Conservation (phyloP, 1,140 invertebrate species). For the Bacillus rossius region DNA sequence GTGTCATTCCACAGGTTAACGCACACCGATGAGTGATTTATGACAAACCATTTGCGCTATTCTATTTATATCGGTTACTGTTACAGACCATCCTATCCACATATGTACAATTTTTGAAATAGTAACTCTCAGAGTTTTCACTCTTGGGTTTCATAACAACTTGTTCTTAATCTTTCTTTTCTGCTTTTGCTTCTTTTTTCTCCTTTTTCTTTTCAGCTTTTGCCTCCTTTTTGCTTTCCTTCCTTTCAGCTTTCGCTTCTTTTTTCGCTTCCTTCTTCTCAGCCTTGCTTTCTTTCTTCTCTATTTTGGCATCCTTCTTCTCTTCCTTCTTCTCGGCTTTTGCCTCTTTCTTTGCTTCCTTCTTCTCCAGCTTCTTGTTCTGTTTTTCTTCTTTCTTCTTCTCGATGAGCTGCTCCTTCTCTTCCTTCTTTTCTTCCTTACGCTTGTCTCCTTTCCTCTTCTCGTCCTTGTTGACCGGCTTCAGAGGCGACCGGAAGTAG, state of each 20-base stretch:
- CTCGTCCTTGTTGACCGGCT: constrained; percentile 22
- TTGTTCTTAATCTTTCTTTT: constrained; percentile 10
- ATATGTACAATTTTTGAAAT: too few species aligned
- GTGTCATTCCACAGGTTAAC: too few species aligned
- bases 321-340: constrained; percentile 8
- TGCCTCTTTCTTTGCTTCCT: constrained; percentile 10
- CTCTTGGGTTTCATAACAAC: too few species aligned
- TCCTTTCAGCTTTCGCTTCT: constrained; percentile 24
- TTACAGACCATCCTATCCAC: too few species aligned
- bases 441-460: constrained; percentile 20
- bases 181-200: constrained; percentile 16
- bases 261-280: constrained; percentile 22
- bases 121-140: too few species aligned
- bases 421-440: constrained; percentile 20
- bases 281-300: constrained; percentile 25
- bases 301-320: constrained; percentile 24
- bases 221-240: constrained; percentile 26
- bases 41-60: too few species aligned
- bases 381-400: constrained; percentile 16
- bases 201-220: constrained; percentile 24
- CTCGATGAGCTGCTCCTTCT: constrained; percentile 21
- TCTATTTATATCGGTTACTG: too few species aligned
- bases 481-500: constrained; percentile 14
- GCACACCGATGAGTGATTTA: too few species aligned
- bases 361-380: constrained; percentile 12